These are phyloP conservation scores for Stenurella melanura DNA, from an alignment of 2,888 invertebrate species.

Conservation along the genomic window DNA sequence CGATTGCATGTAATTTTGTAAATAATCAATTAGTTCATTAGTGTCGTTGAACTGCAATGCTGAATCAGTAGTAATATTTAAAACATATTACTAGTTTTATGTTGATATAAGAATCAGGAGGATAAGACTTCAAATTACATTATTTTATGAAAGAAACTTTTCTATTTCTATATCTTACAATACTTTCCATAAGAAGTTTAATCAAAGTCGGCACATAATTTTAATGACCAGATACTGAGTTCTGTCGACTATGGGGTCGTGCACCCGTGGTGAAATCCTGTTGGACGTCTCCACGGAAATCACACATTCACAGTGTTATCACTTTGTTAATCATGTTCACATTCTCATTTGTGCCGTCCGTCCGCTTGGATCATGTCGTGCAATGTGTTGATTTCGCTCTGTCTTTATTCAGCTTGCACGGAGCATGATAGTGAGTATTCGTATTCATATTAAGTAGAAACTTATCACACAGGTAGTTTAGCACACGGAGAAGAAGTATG, in stretches of 20 bases:
- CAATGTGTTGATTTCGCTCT: conserved; percentile 78
- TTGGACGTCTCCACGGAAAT: conserved; percentile 50
- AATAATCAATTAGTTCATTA: too few relatives aligned
- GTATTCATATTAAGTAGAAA: conserved; percentile 45
- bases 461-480: conserved; percentile 35
- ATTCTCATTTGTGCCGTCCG: conserved; percentile 53
- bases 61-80: too few relatives aligned
- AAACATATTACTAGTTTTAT: too few relatives aligned
- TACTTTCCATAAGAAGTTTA: neutral
- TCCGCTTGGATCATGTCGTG: conserved; percentile 69
- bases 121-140: neutral
- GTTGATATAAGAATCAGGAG: neutral
- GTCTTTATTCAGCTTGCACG: conserved; percentile 88
- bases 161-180: neutral
- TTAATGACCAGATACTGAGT: conserved; percentile 54
- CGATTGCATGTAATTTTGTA: too few relatives aligned
- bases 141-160: neutral
- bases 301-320: conserved; percentile 55
- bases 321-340: conserved; percentile 48
- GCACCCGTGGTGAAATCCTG: conserved; percentile 39
- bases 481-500: conserved; percentile 11
- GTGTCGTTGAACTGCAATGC: too few relatives aligned
- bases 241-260: conserved; percentile 49
- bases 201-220: conserved; percentile 29
- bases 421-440: conserved; percentile 92